A percentile compares a stretch with the other conserved stretches of the same genome.
Evolutionary conservation across 2,888 invertebrate genomes (phyloP).

Genomic region (Craniophora ligustri): DNA sequence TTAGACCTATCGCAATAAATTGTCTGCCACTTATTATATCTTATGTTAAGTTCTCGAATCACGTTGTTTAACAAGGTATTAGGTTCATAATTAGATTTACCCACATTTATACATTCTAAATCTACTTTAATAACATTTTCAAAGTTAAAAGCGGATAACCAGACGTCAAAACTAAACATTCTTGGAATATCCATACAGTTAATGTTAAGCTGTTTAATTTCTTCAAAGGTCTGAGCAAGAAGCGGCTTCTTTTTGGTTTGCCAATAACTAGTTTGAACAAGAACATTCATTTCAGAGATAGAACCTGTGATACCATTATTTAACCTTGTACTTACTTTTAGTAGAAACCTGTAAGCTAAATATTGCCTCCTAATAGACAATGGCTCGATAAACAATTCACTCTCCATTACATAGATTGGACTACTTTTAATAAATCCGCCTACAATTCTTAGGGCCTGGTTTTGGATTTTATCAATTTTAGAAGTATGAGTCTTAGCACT

Average conservation of each 20-base stretch:
- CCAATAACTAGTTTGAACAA: slow-evolving; percentile 2
- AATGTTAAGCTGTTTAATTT: background rate
- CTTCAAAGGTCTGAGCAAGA: background rate
- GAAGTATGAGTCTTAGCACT: background rate
- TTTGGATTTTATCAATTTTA: slow-evolving; percentile 5
- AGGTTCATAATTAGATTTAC: background rate
- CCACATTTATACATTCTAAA: background rate
- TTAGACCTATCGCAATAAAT: slow-evolving; percentile 6
- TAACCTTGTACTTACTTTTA: background rate
- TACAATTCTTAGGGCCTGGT: slow-evolving; percentile 2
- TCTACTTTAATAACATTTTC: background rate
- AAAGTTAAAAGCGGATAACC: background rate
- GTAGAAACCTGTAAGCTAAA: background rate
- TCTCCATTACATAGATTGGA: slow-evolving; percentile 5
- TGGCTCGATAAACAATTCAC: background rate
- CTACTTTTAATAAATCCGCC: slow-evolving; percentile 7
- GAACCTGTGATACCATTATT: background rate
- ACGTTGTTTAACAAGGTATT: slow-evolving; percentile 1
- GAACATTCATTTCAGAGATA: background rate
- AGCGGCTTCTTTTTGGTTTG: slow-evolving; percentile 1
- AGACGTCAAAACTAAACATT: slow-evolving; percentile 6
- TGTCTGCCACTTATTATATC: background rate
- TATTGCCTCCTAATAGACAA: background rate
- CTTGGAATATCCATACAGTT: background rate
- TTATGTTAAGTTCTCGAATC: background rate